These are phyloP conservation scores for Ernsta delagoae DNA, from an alignment of 2,888 invertebrate genomes.

Conservation along the genomic window DNA sequence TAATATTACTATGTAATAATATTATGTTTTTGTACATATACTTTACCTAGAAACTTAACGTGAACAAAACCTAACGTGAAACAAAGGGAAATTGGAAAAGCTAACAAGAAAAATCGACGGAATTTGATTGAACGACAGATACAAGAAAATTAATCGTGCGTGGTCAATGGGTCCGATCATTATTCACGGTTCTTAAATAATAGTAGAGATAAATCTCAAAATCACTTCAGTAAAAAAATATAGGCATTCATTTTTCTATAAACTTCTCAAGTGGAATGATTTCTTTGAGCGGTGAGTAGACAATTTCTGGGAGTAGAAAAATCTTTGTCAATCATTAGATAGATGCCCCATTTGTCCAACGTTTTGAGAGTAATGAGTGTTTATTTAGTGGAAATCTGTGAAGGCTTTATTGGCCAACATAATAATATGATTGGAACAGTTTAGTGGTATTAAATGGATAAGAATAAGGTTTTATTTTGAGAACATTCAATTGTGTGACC, in stretches of 20 bases:
- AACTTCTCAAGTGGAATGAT: conserved; percentile 22
- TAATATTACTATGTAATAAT: no score
- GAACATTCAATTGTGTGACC: no score
- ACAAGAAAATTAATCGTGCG: conserved; percentile 39
- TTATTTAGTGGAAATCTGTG: no score
- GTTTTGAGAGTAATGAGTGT: no score
- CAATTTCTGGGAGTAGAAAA: not conserved
- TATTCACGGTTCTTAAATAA: conserved; percentile 38
- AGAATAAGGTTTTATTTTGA: no score
- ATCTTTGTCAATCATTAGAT: conserved; percentile 1
- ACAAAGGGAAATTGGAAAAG: conserved; percentile 5
- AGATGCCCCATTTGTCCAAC: no score
- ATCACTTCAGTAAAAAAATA: conserved; percentile 35
- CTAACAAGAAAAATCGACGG: conserved; percentile 28
- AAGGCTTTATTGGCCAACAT: no score
- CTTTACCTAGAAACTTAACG: not conserved
- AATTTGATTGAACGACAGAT: conserved; percentile 36
- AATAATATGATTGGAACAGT: no score
- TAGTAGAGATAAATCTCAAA: conserved; percentile 35
- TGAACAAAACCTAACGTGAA: not conserved
- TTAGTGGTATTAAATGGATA: no score
- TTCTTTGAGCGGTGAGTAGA: conserved; percentile 12
- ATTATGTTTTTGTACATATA: no score
- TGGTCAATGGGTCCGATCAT: conserved; percentile 37
- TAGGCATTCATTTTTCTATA: conserved; percentile 26